These are phyloP conservation scores for Ondatra zibethicus DNA, from an alignment of 2,113 vertebrate genomes.

Conservation along the genomic window DNA sequence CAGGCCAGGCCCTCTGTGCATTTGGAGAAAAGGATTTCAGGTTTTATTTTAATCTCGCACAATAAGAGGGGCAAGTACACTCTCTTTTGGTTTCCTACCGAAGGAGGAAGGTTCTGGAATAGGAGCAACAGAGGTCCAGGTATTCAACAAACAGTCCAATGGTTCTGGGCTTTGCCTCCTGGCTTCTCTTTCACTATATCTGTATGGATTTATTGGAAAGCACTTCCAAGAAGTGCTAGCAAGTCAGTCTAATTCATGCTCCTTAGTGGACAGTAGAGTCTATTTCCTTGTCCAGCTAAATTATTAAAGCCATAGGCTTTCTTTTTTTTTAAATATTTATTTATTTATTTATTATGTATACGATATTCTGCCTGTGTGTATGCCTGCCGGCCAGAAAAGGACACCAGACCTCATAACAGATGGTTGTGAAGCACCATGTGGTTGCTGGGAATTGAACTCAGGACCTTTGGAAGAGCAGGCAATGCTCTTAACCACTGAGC, in stretches of 20 bases:
- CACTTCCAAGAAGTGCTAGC: conserved; percentile 86
- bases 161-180: conserved; percentile 62
- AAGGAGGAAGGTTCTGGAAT: neutral
- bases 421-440: no score
- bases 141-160: conserved; percentile 66
- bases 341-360: no score
- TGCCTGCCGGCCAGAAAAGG: no score
- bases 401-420: no score
- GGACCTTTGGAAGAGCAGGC: no score
- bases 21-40: conserved; percentile 23
- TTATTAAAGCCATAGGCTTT: conserved; percentile 70
- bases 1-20: conserved; percentile 38
- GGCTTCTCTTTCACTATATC: conserved; percentile 72
- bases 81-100: neutral
- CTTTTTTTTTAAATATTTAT: no score
- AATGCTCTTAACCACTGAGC: no score
- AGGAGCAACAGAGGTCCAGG: neutral
- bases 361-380: no score
- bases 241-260: conserved; percentile 67
- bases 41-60: conserved; percentile 45
- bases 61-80: neutral
- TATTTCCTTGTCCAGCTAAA: conserved; percentile 82
- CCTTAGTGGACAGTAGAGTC: conserved; percentile 73
- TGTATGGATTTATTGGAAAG: conserved; percentile 79
- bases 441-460: no score